These are phyloP conservation scores for Oxyruncus cristatus DNA, from an alignment of 2,113 vertebrate genomes.

Conservation along the genomic window DNA sequence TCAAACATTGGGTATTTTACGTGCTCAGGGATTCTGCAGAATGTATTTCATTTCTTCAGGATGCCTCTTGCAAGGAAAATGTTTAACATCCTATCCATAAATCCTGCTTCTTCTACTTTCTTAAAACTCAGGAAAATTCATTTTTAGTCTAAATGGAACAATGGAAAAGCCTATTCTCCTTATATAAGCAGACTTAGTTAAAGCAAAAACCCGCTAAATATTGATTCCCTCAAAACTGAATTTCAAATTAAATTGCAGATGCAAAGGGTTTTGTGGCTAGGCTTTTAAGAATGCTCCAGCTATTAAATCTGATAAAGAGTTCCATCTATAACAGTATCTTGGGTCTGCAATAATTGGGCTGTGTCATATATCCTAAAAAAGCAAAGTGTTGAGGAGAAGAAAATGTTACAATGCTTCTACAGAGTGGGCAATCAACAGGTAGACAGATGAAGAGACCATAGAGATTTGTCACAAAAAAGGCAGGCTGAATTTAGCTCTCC, in stretches of 20 bases:
- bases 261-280: neutral
- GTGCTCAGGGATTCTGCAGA: neutral
- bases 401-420: neutral
- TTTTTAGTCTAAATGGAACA: neutral
- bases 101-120: neutral
- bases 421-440: neutral
- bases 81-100: neutral
- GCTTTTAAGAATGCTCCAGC: neutral
- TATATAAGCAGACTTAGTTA: neutral
- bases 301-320: neutral
- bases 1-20: neutral
- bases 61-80: neutral
- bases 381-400: neutral
- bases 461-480: neutral
- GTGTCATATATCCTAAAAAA: neutral
- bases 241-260: neutral
- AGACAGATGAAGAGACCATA: neutral
- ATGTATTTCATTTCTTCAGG: neutral
- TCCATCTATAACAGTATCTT: neutral
- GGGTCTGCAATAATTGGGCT: neutral
- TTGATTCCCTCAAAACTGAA: neutral
- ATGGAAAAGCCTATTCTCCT: neutral
- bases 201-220: neutral
- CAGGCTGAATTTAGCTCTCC: neutral
- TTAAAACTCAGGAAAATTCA: neutral